Percentiles rank a stretch among this genome's conserved stretches.
Evolutionary conservation across 2,113 vertebrate species (phyloP).

Genomic region (Pelobates fuscus): DNA sequence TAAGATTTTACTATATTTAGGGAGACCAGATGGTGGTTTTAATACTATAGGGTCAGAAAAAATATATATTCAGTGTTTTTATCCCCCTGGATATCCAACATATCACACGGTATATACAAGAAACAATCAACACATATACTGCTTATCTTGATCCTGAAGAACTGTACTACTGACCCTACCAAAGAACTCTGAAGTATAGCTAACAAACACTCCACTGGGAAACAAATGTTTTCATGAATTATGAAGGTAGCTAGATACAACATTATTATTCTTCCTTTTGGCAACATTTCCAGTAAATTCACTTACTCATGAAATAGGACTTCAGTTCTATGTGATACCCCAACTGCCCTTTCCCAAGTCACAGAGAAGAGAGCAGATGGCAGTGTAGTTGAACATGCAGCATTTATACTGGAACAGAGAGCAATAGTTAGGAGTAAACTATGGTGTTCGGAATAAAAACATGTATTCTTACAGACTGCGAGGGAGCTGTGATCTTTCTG

Average conservation of each 20-base stretch:
- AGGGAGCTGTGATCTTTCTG: no score
- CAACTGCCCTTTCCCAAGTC: neutral
- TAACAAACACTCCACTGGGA: conserved; percentile 33
- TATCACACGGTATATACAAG: neutral
- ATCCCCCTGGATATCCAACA: neutral
- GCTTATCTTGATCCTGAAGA: conserved; percentile 25
- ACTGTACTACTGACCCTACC: conserved; percentile 32
- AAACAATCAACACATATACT: conserved; percentile 1
- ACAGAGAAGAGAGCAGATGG: neutral
- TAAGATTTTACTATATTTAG: no score
- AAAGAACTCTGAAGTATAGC: conserved; percentile 8
- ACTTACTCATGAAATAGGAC: conserved; percentile 11
- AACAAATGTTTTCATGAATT: neutral
- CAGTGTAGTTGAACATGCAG: neutral
- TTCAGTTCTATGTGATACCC: neutral
- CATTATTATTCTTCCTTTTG: conserved; percentile 12
- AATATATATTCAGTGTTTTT: conserved; percentile 24
- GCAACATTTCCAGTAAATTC: conserved; percentile 29
- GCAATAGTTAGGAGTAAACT: no score
- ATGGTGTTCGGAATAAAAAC: no score
- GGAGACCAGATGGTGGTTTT: no score
- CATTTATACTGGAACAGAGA: neutral
- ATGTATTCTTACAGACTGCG: no score
- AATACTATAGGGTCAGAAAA: no score
- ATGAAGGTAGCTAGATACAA: conserved; percentile 20